A percentile compares a stretch with the other conserved stretches of the same genome.
Conservation (phyloP, 2,797 vertebrate species). For the Schizopygopsis malacanthus region DNA sequence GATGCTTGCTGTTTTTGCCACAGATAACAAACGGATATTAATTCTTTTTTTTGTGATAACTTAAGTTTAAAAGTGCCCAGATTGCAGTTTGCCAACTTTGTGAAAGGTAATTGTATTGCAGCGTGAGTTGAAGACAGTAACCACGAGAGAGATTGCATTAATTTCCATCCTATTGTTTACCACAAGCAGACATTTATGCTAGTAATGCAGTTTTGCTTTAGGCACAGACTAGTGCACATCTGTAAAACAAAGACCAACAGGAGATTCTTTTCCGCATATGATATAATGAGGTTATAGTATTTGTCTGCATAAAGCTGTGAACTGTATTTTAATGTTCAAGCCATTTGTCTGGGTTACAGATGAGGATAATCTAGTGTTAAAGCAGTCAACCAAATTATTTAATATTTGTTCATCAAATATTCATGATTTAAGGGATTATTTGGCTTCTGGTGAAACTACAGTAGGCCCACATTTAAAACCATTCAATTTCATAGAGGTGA, state of each 20-base stretch:
- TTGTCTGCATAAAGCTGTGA: constrained; percentile 1
- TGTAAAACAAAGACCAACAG: constrained; percentile 35
- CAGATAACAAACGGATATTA: neutral
- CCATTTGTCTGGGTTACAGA: neutral
- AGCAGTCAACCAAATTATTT: constrained; percentile 50
- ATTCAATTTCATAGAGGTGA: neutral
- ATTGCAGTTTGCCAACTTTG: constrained; percentile 45
- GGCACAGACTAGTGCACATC: constrained; percentile 33
- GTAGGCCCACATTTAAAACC: neutral
- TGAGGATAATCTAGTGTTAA: constrained; percentile 27
- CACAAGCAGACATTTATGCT: constrained; percentile 33
- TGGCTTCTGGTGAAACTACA: neutral
- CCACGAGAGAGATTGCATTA: constrained; percentile 39
- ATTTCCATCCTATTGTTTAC: constrained; percentile 53
- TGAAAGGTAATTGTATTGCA: constrained; percentile 47
- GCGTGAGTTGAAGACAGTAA: constrained; percentile 36
- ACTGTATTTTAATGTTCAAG: neutral
- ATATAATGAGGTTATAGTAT: constrained; percentile 47
- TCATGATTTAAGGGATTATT: constrained; percentile 15
- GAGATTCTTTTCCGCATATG: neutral
- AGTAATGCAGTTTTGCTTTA: constrained; percentile 34
- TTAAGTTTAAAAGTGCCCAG: constrained; percentile 28
- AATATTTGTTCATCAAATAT: constrained; percentile 48
- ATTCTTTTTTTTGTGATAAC: constrained; percentile 2
- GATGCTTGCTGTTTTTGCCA: constrained; percentile 12